Evolutionary conservation across 2,797 vertebrate genomes (phyloP), one percentile per base, ranked within the genome.

Genomic region (Rousettus madagascariensis): DNA sequence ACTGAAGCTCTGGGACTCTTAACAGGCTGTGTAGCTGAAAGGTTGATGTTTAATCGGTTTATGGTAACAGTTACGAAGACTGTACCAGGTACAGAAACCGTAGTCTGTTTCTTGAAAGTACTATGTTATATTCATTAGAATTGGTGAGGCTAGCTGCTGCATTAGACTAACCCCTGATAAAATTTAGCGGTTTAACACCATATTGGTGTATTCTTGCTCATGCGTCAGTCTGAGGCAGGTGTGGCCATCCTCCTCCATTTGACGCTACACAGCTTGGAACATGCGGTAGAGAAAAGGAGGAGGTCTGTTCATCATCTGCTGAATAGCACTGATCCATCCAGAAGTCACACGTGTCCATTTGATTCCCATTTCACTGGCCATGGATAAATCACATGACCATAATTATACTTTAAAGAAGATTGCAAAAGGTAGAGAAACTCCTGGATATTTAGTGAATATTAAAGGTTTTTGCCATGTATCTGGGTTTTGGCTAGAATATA

Each of bases 241-340:
- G 13, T 28, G 55, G 8, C 11, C 13, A 9, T 46, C 3, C 15
- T 51, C 43, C 19, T 61, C 30, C 5, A n/a, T 28, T 8, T 66
- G 33, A 63, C 71, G 20, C 17, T 30, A 24, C 3, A 36, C 4
- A 9, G 2, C 59, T 12, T 20, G 30, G 3, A 55, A 11, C 3
- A 43, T 30, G 8, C 6, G 30, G 7, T 1, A 75, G 66, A 17
- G 3, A 38, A 20, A 38, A 12, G 0, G 36, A 83, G 5, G 9
- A 43, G 8, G 5, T 12, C 12, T 4, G 2, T 2, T 17, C 8
- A 24, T 15, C 1, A 2, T 0, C 2, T 4, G 0, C 9, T 69
- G 63, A 41, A 26, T 46, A 43, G 6, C 0, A 11, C 16, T 63
- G 28, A 84, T 13, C 33, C 8, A 33, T 13, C 33, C 8, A 33